Evolutionary conservation across 2,113 vertebrate genomes (phyloP).

Genomic region (Chaetodon auriga): DNA sequence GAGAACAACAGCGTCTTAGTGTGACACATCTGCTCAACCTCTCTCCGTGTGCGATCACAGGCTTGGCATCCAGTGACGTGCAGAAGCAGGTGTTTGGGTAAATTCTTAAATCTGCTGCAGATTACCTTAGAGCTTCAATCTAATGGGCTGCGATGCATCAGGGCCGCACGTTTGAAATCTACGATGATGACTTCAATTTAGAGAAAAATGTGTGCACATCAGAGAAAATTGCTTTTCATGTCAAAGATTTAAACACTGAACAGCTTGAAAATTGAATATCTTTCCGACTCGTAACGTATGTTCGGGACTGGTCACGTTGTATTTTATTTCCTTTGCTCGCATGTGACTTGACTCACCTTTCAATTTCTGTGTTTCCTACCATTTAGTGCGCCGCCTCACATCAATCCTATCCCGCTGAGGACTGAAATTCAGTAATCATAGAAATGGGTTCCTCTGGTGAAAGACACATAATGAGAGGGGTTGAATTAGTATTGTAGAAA

Average conservation of each 20-base stretch:
- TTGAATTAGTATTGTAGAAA: conserved; percentile 76
- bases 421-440: conserved; percentile 76
- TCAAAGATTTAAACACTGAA: conserved; percentile 27
- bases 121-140: conserved; percentile 70
- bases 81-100: conserved; percentile 71
- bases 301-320: conserved; percentile 23
- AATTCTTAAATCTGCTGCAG: conserved; percentile 63
- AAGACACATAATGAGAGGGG: conserved; percentile 72
- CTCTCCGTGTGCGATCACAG: conserved; percentile 17
- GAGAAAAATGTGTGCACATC: conserved; percentile 27
- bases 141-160: conserved; percentile 55
- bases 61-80: conserved; percentile 37
- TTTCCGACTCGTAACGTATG: conserved; percentile 13
- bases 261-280: conserved; percentile 40
- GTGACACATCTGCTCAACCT: conserved; percentile 55
- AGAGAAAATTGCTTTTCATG: conserved; percentile 29
- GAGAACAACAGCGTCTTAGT: conserved; percentile 28
- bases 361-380: conserved; percentile 22
- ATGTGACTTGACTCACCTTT: conserved; percentile 52
- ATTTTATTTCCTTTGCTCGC: conserved; percentile 44
- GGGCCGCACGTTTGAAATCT: conserved; percentile 53
- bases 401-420: conserved; percentile 58
- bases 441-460: conserved; percentile 69
- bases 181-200: conserved; percentile 68
- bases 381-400: conserved; percentile 51